A percentile compares a stretch with the other conserved stretches of the same genome.
Evolutionary conservation across 1,140 invertebrate genomes (phyloP).

Genomic region (Neodiprion lecontei): DNA sequence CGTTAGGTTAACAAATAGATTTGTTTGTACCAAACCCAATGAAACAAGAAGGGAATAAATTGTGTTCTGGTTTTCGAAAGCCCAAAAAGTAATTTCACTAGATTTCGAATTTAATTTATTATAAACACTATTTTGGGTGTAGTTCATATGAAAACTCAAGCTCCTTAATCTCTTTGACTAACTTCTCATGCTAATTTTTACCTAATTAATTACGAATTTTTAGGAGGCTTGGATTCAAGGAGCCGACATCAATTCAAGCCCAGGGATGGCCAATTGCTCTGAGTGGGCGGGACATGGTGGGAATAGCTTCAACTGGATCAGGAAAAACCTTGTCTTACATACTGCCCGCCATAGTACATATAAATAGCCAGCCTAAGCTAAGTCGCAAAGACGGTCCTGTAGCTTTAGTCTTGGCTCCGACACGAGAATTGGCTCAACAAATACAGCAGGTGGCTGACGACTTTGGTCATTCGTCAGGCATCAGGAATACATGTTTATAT

Average conservation of each 20-base stretch:
- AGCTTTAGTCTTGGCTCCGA: constrained; percentile 91
- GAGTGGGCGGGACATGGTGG: constrained; percentile 91
- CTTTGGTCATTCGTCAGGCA: constrained; percentile 86
- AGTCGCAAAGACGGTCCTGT: constrained; percentile 89
- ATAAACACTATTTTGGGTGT: constrained; percentile 8
- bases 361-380: constrained; percentile 87
- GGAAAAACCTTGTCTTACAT: constrained; percentile 90
- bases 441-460: constrained; percentile 94
- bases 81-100: too few relatives aligned
- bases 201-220: constrained; percentile 24
- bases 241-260: constrained; percentile 89
- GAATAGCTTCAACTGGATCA: constrained; percentile 95
- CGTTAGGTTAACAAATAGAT: too few relatives aligned
- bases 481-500: constrained; percentile 92
- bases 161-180: too few relatives aligned
- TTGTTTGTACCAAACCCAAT: too few relatives aligned
- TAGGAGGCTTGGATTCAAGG: constrained; percentile 82
- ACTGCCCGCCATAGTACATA: constrained; percentile 89
- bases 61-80: too few relatives aligned
- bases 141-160: constrained; percentile 21
- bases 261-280: constrained; percentile 94
- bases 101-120: not conserved
- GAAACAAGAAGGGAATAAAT: too few relatives aligned
- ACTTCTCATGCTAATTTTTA: too few relatives aligned
- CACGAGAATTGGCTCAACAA: constrained; percentile 95